These are phyloP conservation scores for Drosophila suzukii DNA, from an alignment of 1,140 invertebrate genomes.

Conservation along the genomic window DNA sequence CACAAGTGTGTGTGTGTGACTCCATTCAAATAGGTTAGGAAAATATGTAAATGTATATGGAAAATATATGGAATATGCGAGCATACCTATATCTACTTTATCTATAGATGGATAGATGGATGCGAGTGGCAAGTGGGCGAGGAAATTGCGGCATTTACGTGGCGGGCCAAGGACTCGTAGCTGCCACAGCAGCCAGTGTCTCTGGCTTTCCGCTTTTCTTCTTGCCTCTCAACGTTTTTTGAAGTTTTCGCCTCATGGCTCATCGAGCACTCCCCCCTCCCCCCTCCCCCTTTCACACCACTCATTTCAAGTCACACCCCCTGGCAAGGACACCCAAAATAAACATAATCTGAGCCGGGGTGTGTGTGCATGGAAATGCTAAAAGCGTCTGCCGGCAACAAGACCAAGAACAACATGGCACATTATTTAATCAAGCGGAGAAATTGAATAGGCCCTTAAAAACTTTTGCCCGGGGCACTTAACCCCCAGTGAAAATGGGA, in stretches of 20 bases:
- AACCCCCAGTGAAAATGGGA: conserved; percentile 79
- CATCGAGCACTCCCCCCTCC: conserved; percentile 65
- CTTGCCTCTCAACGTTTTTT: conserved; percentile 54
- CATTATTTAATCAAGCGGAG: conserved; percentile 83
- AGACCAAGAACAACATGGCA: conserved; percentile 64
- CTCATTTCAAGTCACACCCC: conserved; percentile 32
- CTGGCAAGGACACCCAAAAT: conserved; percentile 65
- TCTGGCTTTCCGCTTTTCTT: conserved; percentile 23
- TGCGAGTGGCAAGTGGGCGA: conserved; percentile 31
- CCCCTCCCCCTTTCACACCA: not conserved
- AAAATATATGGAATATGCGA: conserved; percentile 13
- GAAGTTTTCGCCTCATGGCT: conserved; percentile 73
- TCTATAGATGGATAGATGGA: conserved; percentile 30
- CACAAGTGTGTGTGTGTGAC: conserved; percentile 25
- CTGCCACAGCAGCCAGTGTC: conserved; percentile 3
- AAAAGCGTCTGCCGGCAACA: conserved; percentile 68
- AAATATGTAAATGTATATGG: conserved; percentile 52
- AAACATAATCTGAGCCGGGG: conserved; percentile 76
- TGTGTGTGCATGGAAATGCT: conserved; percentile 70
- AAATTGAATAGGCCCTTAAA: conserved; percentile 83
- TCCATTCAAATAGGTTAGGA: conserved; percentile 44
- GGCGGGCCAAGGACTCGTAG: conserved; percentile 43
- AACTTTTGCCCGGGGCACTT: conserved; percentile 80
- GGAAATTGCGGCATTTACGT: conserved; percentile 61
- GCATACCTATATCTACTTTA: not conserved